Evolutionary conservation across 2,888 invertebrate species (phyloP).

Genomic region (Silvanus unidentatus): DNA sequence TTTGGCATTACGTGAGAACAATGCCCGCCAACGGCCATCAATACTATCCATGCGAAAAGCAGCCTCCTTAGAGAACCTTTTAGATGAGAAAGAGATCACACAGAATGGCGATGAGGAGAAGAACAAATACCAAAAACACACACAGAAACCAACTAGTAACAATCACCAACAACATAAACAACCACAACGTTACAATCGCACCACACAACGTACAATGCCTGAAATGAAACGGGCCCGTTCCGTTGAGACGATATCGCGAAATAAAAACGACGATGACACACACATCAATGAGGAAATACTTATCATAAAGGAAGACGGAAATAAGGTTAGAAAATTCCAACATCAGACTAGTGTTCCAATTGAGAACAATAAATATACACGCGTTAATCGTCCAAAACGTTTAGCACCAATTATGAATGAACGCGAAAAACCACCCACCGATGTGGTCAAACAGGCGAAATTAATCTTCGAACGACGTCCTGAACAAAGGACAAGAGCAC

Average conservation of each 20-base stretch:
- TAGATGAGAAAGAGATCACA: slow-evolving; percentile 52
- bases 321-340: slow-evolving; percentile 25
- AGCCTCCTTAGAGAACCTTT: slow-evolving; percentile 75
- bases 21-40: slow-evolving; percentile 57
- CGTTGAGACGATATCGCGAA: slow-evolving; percentile 74
- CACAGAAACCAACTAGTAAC: slow-evolving; percentile 19
- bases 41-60: slow-evolving; percentile 69
- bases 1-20: slow-evolving; percentile 68
- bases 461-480: slow-evolving; percentile 74
- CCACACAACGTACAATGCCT: slow-evolving; percentile 40
- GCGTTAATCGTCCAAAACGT: slow-evolving; percentile 54
- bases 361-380: slow-evolving; percentile 28
- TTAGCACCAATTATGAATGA: slow-evolving; percentile 62
- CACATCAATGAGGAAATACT: slow-evolving; percentile 48
- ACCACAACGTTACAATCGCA: slow-evolving; percentile 46
- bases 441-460: slow-evolving; percentile 80
- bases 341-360: slow-evolving; percentile 10
- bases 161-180: no score
- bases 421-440: slow-evolving; percentile 79
- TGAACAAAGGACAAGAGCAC: slow-evolving; percentile 50
- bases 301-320: slow-evolving; percentile 38
- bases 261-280: slow-evolving; percentile 35
- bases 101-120: slow-evolving; percentile 21
- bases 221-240: slow-evolving; percentile 79
- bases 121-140: neutral